Evolutionary conservation across 2,797 vertebrate genomes (phyloP), one percentile per base, ranked within the genome.

Genomic region (Hipposideros larvatus): DNA sequence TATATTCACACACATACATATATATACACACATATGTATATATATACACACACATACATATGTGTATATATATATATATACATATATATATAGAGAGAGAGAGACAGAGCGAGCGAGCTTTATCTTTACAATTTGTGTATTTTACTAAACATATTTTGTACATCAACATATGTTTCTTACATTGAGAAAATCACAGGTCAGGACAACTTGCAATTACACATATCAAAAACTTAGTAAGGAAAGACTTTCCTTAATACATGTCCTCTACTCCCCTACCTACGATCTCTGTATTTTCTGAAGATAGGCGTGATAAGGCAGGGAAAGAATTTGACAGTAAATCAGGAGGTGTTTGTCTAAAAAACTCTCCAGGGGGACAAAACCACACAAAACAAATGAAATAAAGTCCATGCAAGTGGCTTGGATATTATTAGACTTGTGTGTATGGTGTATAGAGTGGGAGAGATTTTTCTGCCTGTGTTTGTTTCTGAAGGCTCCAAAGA

Each of bases 351-450:
- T 94, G 48, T 53, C 57, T 75, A 73, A 22, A 92, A 86, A 78
- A 88, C 22, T 74, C 48, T 65, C 43, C 18, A 74, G 34, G 68
- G 85, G 22, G 63, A 59, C 18, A 82, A 83, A 77, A 51, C 46
- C 24, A 92, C 28, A 78, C 48, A 85, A 73, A 88, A 59, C 18
- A 93, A 86, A 91, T 22, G 18, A 91, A 94, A 70, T 78, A 11
- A 6, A 24, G 24, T 88, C 87, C 22, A 63, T 11, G 0, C 28
- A 4, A 70, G 6, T n/a, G 34, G 14, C 24, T 82, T 68, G 74
- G 48, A 91, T 89, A 68, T 86, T 46, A 61, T 46, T 28, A 73
- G 68, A 63, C 10, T 51, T 43, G 18, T 55, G 31, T 57, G 8
- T 61, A 26, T 19, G 18, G 5, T 61, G 59, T 31, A 11, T n/a